Conservation (phyloP, 2,113 vertebrate genomes). For the Carassius gibelio region DNA sequence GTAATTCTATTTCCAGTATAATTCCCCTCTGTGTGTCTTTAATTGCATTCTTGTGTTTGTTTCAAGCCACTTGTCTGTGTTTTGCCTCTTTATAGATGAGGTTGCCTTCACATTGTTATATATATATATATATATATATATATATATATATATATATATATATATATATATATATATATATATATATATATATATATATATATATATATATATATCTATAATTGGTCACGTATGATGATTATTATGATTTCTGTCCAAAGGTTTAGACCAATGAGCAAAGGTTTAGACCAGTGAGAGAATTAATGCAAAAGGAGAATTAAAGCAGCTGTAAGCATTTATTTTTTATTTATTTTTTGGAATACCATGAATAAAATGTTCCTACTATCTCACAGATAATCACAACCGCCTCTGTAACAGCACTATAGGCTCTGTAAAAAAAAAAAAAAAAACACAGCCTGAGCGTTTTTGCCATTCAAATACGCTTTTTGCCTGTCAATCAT, state of each 20-base stretch:
- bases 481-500: neutral
- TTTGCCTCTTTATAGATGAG: conserved; percentile 1
- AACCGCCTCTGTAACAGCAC: neutral
- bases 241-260: neutral
- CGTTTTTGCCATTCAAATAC: neutral
- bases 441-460: neutral
- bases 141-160: neutral
- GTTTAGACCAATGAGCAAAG: neutral
- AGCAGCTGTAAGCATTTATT: neutral
- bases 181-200: neutral
- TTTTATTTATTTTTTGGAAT: neutral
- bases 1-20: conserved; percentile 22
- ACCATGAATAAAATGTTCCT: neutral
- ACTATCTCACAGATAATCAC: neutral
- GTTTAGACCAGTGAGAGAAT: neutral
- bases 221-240: neutral
- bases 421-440: neutral
- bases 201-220: too few relatives aligned
- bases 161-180: neutral
- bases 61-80: conserved; percentile 7
- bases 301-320: neutral
- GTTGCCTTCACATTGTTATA: neutral
- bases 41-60: conserved; percentile 21
- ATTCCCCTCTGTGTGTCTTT: conserved; percentile 25
- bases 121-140: neutral